Evolutionary conservation across 2,888 invertebrate genomes (phyloP), one percentile per base, ranked within the genome.

Genomic region (Coenonympha arcania): DNA sequence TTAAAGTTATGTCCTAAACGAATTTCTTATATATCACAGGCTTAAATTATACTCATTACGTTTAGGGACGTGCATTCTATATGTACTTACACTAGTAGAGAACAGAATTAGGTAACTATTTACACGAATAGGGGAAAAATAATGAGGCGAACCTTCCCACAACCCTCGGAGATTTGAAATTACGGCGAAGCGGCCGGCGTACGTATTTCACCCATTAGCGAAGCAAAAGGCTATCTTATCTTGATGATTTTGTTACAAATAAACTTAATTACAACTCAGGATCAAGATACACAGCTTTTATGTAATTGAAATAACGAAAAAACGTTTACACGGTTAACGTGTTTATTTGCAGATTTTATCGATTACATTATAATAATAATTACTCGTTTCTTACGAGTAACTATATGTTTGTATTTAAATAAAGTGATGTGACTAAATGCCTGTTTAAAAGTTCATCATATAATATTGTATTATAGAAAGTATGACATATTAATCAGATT

Each of bases 71-170:
- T 84, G 85, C 82, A 81, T 83, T 74, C 78, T 79, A 82, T 83
- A 81, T 73, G 82, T 77, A 77, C 78, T 76, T 79, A 80, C 59
- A 68, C 63, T 73, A 73, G 73, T 76, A 78, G 69, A 70, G 76
- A 80, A 44, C 33, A 80, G 76, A 84, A 84, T 81, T 80, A 79
- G 77, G 78, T 81, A 84, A 86, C 85, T 86, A 86, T 86, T 85
- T 85, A 86, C 86, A 86, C 79, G 79, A 81, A 84, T 76, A 80
- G 79, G 84, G 85, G 80, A 75, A 84, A 84, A 85, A 86, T 84
- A 86, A 85, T 83, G 86, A 85, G 85, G 84, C 69, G 67, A 76
- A 76, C 81, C 83, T 82, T 81, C 83, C 83, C 85, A 85, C 84
- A 85, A 85, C 85, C 86, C 83, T 84, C 76, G 76, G 84, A 85